Conservation (phyloP, 2,113 vertebrate genomes). For the Sinocyclocheilus maitianheensis region DNA sequence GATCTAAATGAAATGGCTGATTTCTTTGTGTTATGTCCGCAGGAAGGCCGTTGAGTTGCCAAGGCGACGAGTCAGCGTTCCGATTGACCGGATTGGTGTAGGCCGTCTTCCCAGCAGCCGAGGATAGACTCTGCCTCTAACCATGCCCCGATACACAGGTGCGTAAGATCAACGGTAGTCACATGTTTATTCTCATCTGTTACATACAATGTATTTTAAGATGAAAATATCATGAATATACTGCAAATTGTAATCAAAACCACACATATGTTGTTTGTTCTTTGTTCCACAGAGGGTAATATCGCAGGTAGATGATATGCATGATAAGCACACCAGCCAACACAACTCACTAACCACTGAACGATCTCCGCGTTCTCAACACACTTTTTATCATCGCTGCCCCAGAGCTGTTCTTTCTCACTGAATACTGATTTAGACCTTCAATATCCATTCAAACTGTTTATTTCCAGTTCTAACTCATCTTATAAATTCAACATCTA, state of each 20-base stretch:
- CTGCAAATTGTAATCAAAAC: not conserved
- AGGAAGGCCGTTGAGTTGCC: constrained; percentile 81
- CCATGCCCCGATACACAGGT: constrained; percentile 59
- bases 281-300: constrained; percentile 16
- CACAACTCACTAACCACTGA: constrained; percentile 26
- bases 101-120: constrained; percentile 77
- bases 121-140: constrained; percentile 71
- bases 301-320: constrained; percentile 38
- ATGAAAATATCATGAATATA: not conserved
- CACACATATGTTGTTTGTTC: not conserved
- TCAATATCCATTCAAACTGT: not conserved
- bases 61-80: constrained; percentile 77
- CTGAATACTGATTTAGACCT: not conserved
- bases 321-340: constrained; percentile 38
- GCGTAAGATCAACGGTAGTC: no score
- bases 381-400: not conserved
- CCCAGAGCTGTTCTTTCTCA: not conserved
- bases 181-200: not conserved
- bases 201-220: not conserved
- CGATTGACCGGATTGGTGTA: constrained; percentile 86
- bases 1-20: not conserved
- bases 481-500: not conserved
- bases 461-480: not conserved
- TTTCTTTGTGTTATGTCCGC: constrained; percentile 4
- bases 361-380: not conserved